Conservation (phyloP, 1,140 invertebrate genomes). For the Rhopalosiphum padi region DNA sequence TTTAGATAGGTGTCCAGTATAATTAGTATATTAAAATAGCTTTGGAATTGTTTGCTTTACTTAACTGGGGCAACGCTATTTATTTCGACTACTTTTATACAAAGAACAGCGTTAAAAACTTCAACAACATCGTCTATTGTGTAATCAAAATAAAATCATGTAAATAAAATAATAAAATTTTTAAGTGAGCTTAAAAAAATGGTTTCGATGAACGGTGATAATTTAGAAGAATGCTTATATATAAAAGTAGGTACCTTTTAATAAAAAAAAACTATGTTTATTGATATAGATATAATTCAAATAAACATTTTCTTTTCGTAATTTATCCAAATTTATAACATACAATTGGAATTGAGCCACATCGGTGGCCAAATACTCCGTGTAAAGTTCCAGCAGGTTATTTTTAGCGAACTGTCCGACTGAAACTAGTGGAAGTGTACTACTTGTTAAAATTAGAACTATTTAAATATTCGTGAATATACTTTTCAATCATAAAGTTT, state of each 20-base stretch:
- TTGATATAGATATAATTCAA: background rate
- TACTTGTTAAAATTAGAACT: conserved; percentile 32
- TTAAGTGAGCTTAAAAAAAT: background rate
- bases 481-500: background rate
- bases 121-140: background rate
- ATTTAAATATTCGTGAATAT: background rate
- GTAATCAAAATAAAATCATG: background rate
- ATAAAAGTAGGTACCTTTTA: background rate
- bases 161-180: background rate
- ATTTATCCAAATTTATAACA: conserved; percentile 39
- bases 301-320: conserved; percentile 1
- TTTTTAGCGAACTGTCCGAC: conserved; percentile 42
- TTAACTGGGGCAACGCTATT: background rate
- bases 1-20: background rate
- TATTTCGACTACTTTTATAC: background rate
- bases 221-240: background rate
- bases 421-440: background rate
- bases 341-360: conserved; percentile 50
- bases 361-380: background rate
- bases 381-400: conserved; percentile 41
- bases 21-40: background rate
- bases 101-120: background rate
- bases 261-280: background rate
- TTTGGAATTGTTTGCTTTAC: background rate
- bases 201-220: background rate